Evolutionary conservation across 2,888 invertebrate genomes (phyloP), one percentile per base, ranked within the genome.

Genomic region (Lasioglossum marginatum): DNA sequence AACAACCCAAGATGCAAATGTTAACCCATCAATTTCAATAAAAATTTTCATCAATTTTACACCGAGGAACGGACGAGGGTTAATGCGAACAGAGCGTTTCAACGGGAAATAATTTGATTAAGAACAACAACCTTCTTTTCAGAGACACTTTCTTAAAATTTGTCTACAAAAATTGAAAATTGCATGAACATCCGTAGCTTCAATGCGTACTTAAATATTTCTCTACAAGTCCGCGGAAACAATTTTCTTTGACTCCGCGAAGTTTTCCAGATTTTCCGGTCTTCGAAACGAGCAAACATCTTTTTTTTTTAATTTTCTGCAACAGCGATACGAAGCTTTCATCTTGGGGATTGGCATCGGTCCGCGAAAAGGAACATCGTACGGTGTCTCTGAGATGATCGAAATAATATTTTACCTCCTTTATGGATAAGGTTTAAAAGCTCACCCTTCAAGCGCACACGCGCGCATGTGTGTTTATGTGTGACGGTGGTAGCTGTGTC

Each of bases 391-490:
- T 48, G 57, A 74, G 57, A 70, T 52, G 34, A 37, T 77, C 80
- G 86, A 90, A 78, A 87, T 88, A 90, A 89, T 86, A 90, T 90
- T 88, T 86, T 81, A 74, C 79, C 87, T 78, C 77, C 73, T 77
- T 76, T 43, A 72, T 34, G 82, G 74, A 70, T 27, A 60, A 63
- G 82, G 72, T 81, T 71, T 78, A 80, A 83, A 87, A 86, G 83
- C 80, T 76, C 75, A 83, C 57, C 27, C 73, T 70, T 70, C 43
- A 85, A 78, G 34, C 60, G 60, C 60, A 27, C 27, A 16, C 60
- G 74, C 71, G 48, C 48, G 79, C 37, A 83, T 74, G 45, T 43
- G 71, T 68, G 75, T 23, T 31, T 72, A 40, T 76, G 52, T 81
- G 57, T 45, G 48, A 73, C 45, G 48, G 37, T 19, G 40, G 77